These are phyloP conservation scores for Neogobius melanostomus DNA, from an alignment of 2,113 vertebrate species.

Conservation along the genomic window DNA sequence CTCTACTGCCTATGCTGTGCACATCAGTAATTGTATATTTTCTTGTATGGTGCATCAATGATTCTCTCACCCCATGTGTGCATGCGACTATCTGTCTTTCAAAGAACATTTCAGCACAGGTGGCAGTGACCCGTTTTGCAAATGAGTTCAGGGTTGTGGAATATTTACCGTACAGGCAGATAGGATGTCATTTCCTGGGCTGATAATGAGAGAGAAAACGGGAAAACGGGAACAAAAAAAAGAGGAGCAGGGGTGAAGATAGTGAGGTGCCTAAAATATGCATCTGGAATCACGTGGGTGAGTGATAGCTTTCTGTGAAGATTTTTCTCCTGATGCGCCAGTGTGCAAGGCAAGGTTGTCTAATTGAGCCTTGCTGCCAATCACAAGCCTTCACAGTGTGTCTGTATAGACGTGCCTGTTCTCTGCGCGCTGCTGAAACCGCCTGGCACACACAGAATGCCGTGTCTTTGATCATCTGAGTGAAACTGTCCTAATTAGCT, in stretches of 20 bases:
- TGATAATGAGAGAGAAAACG: slow-evolving; percentile 45
- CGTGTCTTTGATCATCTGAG: slow-evolving; percentile 57
- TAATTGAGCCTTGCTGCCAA: slow-evolving; percentile 68
- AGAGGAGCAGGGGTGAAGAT: slow-evolving; percentile 41
- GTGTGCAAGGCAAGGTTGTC: slow-evolving; percentile 36
- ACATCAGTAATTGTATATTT: slow-evolving; percentile 30
- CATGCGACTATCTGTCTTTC: slow-evolving; percentile 14
- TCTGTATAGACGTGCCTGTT: slow-evolving; percentile 22
- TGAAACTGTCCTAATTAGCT: slow-evolving; percentile 64
- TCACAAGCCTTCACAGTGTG: slow-evolving; percentile 32
- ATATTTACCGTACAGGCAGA: slow-evolving; percentile 43
- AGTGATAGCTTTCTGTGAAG: slow-evolving; percentile 66
- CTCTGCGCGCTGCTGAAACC: slow-evolving; percentile 24
- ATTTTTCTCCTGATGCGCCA: slow-evolving; percentile 46
- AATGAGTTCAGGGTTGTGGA: slow-evolving; percentile 43
- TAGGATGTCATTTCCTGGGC: slow-evolving; percentile 37
- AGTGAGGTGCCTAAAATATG: slow-evolving; percentile 60
- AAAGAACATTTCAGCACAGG: slow-evolving; percentile 36
- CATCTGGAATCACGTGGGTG: slow-evolving; percentile 61
- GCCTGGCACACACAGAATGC: slow-evolving; percentile 33
- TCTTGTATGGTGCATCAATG: background rate
- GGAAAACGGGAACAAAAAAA: slow-evolving; percentile 33
- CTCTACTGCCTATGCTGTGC: slow-evolving; percentile 1
- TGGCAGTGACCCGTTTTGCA: slow-evolving; percentile 41
- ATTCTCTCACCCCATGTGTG: background rate